Evolutionary conservation across 2,113 vertebrate genomes (phyloP), one percentile per base, ranked within the genome.

Genomic region (Apaloderma vittatum): DNA sequence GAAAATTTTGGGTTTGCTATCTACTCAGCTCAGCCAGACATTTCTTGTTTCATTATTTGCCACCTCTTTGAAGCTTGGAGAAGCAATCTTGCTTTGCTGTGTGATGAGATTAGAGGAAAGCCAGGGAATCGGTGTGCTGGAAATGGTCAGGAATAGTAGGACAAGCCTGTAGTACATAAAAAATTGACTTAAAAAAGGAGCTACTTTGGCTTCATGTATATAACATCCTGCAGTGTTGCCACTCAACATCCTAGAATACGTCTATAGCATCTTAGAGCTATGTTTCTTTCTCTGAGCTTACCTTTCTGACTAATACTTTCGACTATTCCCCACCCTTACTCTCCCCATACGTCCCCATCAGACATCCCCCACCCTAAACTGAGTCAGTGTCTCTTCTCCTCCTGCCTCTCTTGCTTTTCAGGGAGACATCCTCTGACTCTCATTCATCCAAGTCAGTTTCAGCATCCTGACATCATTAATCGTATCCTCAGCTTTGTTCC

Each of bases 281-380:
- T 46, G 20, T 36, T 52, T 73, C 49, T 34, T 43, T 17, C 20
- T 72, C n/a, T 55, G 20, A 13, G 7, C 5, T 73, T 65, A 49
- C 5, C 12, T 68, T 92, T 80, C 27, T 52, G 40, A 12, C 6
- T 32, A 27, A 12, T 21, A 36, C 3, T 2, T 15, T 30, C 8
- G 18, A 15, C 6, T 34, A 55, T 16, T 66, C 14, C 6, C 14
- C 36, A 76, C 16, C 19, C 11, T 82, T 40, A 27, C 3, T 12
- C 9, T 45, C 5, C 8, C 21, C 16, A 40, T 3, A 30, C 0
- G 0, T 40, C 40, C 6, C 7, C 11, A 34, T 73, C 51, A 77
- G 29, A n/a, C 4, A n/a, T 40, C 15, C 9, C 11, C 6, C 5
- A 32, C 4, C 16, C 66, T 75, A 27, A 74, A 54, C 16, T 29